These are phyloP conservation scores for Ennomos erosarius DNA, from an alignment of 2,888 invertebrate species.

Conservation along the genomic window DNA sequence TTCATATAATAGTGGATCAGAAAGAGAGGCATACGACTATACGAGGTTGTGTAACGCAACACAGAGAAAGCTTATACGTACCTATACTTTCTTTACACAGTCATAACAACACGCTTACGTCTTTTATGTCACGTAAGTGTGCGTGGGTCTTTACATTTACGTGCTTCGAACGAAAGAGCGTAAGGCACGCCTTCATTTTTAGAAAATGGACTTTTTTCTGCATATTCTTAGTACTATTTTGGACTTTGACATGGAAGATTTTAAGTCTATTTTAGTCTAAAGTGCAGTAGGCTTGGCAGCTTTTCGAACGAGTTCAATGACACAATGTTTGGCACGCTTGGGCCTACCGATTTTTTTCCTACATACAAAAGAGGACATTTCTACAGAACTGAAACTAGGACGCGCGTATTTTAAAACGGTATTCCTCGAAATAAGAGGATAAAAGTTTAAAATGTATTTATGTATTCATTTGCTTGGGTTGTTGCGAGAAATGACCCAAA, in stretches of 20 bases:
- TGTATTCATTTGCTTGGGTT: constrained; percentile 42
- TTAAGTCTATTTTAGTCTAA: constrained; percentile 59
- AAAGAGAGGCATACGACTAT: constrained; percentile 60
- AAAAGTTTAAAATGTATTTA: constrained; percentile 48
- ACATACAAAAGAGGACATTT: constrained; percentile 72
- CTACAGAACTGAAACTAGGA: constrained; percentile 72
- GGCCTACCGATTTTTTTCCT: constrained; percentile 75
- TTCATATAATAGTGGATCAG: constrained; percentile 46
- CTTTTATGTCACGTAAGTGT: constrained; percentile 55
- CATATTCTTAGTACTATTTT: constrained; percentile 54
- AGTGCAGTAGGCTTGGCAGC: constrained; percentile 55
- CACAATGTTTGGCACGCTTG: constrained; percentile 78
- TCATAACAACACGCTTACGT: constrained; percentile 31
- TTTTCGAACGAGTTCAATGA: constrained; percentile 79
- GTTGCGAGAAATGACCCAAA: constrained; percentile 64
- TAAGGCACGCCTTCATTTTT: constrained; percentile 65
- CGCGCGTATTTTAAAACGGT: constrained; percentile 59
- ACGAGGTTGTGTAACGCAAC: constrained; percentile 77
- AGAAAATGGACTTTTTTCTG: constrained; percentile 64
- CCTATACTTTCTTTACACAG: constrained; percentile 75
- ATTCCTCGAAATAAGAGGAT: constrained; percentile 63
- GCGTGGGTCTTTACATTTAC: constrained; percentile 75
- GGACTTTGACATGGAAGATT: constrained; percentile 41
- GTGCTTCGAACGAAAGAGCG: constrained; percentile 69
- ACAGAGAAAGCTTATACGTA: constrained; percentile 82